These are phyloP conservation scores for Butorides virescens DNA, from an alignment of 2,113 vertebrate species.

Conservation along the genomic window DNA sequence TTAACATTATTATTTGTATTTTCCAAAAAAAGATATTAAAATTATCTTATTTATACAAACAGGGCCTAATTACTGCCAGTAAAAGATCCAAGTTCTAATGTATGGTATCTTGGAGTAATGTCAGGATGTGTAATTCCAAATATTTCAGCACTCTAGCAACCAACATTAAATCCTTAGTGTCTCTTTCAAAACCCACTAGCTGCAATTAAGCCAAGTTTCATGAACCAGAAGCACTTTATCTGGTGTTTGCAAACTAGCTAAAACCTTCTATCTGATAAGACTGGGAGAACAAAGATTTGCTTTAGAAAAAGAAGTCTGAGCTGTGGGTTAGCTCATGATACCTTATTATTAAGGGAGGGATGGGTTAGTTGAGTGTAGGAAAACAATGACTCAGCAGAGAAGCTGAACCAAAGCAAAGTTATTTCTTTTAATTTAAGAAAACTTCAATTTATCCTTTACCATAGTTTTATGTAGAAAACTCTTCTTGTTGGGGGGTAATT, in stretches of 20 bases:
- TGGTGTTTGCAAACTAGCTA: not conserved
- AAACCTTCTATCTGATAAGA: not conserved
- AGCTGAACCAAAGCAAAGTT: not conserved
- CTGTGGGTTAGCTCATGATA: not conserved
- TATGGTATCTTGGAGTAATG: not conserved
- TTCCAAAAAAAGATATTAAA: not conserved
- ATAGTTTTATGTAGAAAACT: not conserved
- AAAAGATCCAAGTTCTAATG: constrained; percentile 48
- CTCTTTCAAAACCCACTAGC: not conserved
- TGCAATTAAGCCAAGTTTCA: not conserved
- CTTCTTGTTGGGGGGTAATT: fast-evolving
- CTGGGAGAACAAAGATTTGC: not conserved
- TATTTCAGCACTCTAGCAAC: constrained; percentile 39
- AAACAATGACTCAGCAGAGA: not conserved
- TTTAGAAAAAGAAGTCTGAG: not conserved
- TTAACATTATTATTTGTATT: constrained; percentile 50
- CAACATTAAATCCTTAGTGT: not conserved
- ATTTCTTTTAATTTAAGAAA: not conserved
- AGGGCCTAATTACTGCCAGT: constrained; percentile 18
- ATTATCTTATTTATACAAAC: constrained; percentile 45
- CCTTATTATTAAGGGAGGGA: not conserved
- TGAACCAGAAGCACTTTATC: not conserved
- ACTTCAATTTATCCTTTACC: not conserved
- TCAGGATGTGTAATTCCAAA: constrained; percentile 12
- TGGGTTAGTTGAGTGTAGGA: not conserved